Evolutionary conservation across 2,888 invertebrate genomes (phyloP), one percentile per base, ranked within the genome.

Genomic region (Drosophila neonasuta): DNA sequence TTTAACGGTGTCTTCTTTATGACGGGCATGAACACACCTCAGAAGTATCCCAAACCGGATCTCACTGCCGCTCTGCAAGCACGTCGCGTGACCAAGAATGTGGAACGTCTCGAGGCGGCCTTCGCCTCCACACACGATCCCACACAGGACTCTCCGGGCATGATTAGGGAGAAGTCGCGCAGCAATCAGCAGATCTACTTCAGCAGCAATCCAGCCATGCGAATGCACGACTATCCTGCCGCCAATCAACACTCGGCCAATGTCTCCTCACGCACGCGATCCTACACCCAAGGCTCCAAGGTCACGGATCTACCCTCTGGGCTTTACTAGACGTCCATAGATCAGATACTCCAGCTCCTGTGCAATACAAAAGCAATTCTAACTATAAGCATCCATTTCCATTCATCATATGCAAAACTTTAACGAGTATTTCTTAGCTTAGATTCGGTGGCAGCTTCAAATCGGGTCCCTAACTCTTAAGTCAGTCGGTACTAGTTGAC

Each of bases 221-320:
- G 90, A 24, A 71, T 90, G 39, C 86, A 85, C 49, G 80, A 82
- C 1, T 69, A 72, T 8, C 56, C 71, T 20, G 52, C 45, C 0
- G 48, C 59, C 2, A 94, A 94, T 0, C 92, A 94, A 77, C 94
- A 94, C 80, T 93, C 94, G 0, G 92, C 94, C 79, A 95, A 94
- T 81, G 93, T 94, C 3, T 94, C 94, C 10, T 78, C 76, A 2
- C 87, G 91, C 29, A 89, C 90, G 39, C 87, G 90, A 29, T 91
- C 91, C 9, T 88, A 90, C 49, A 90, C 93, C 30, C 90, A 90
- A 49, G 89, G 91, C 36, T 92, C 93, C 58, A 95, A 95, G 91
- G 92, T 95, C 9, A 94, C 95, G 5, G 95, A 95, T 88, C 93
- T 94, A 90, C 94, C 95, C 72, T 95, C 95, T 46, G 95, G 95